Conservation (phyloP, 2,888 invertebrate genomes). For the Ichneumon xanthorius region DNA sequence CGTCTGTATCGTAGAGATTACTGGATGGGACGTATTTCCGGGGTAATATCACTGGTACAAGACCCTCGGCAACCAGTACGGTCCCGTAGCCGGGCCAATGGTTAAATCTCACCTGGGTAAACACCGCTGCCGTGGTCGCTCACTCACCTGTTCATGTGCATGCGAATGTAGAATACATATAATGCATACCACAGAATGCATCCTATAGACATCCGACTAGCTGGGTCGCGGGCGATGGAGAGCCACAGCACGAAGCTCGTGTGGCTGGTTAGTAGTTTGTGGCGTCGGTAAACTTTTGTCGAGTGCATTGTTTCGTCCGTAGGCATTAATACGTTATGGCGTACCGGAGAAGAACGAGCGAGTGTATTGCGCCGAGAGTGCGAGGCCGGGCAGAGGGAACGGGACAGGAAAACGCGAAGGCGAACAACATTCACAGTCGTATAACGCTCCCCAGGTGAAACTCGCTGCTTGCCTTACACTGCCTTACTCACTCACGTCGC, state of each 20-base stretch:
- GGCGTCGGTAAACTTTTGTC: conserved; percentile 65
- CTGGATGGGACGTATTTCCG: too few relatives aligned
- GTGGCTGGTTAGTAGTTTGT: conserved; percentile 61
- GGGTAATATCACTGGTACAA: too few relatives aligned
- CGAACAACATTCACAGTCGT: conserved; percentile 54
- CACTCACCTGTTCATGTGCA: background rate
- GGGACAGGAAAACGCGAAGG: background rate
- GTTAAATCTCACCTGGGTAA: background rate
- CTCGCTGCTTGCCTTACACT: conserved; percentile 13
- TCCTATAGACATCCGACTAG: background rate
- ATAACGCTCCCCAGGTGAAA: conserved; percentile 48
- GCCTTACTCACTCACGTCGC: conserved; percentile 8
- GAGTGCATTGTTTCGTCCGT: conserved; percentile 59
- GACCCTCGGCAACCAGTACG: background rate
- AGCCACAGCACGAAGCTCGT: conserved; percentile 61
- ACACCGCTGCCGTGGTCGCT: background rate
- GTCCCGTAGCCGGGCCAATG: background rate
- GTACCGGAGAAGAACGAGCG: conserved; percentile 34
- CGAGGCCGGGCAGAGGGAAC: background rate
- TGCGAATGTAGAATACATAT: background rate
- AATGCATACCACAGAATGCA: background rate
- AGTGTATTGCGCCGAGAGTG: conserved; percentile 14
- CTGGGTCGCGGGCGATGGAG: conserved; percentile 23
- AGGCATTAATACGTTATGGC: conserved; percentile 69
- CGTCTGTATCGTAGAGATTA: too few relatives aligned